phyloP scores from a whole-genome alignment of 2,797 vertebrate genomes.

The Dendrocincla tyrannina region DNA sequence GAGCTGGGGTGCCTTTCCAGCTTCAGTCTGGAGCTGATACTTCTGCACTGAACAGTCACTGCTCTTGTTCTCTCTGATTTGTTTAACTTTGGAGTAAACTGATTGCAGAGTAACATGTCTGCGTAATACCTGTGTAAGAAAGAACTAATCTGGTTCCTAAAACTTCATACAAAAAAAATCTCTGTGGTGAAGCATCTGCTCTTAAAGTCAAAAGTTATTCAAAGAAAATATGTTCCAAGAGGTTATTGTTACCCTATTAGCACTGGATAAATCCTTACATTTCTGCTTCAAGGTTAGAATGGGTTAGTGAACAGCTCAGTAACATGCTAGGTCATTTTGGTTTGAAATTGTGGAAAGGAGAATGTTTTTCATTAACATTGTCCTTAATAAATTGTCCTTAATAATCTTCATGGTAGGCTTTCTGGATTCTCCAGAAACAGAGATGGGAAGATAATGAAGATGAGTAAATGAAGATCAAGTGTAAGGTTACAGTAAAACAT shows the following conservation, averaged over 20 bases:
- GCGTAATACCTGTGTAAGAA: neutral
- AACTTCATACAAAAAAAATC: neutral
- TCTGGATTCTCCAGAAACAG: conserved; percentile 1
- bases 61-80: neutral
- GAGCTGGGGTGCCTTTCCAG: too few species aligned
- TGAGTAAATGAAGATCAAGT: neutral
- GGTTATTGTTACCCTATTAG: neutral
- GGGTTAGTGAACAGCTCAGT: neutral
- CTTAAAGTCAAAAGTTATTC: neutral
- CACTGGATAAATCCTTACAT: neutral
- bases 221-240: neutral
- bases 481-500: neutral
- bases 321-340: neutral
- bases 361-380: neutral
- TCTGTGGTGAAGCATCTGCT: neutral
- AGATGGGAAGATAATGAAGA: conserved; percentile 25
- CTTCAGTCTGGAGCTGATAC: neutral
- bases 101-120: neutral
- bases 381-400: neutral
- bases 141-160: neutral
- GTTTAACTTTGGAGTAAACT: neutral
- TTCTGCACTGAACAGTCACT: neutral
- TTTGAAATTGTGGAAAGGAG: neutral
- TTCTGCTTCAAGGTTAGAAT: neutral
- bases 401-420: neutral